These are phyloP conservation scores for Halcyon senegalensis DNA, from an alignment of 2,113 vertebrate species.

Conservation along the genomic window DNA sequence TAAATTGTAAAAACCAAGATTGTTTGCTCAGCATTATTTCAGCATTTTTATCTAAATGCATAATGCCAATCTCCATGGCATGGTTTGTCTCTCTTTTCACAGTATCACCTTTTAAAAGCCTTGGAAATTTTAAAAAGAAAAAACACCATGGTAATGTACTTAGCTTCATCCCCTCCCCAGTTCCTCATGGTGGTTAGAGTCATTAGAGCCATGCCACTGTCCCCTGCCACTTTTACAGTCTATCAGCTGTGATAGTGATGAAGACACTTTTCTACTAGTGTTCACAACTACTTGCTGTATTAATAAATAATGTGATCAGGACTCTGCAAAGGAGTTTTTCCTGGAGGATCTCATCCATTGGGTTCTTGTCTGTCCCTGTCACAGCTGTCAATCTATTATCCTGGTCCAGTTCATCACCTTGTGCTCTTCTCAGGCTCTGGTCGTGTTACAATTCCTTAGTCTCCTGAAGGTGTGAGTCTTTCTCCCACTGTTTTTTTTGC, in stretches of 20 bases:
- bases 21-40: not conserved
- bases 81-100: not conserved
- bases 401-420: not conserved
- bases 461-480: not conserved
- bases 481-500: not conserved
- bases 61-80: not conserved
- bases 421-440: not conserved
- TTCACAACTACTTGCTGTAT: not conserved
- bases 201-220: fast-evolving
- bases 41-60: not conserved
- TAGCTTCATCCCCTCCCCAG: not conserved
- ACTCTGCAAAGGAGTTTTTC: not conserved
- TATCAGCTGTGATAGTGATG: not conserved
- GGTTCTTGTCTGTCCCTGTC: not conserved
- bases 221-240: not conserved
- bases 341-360: not conserved
- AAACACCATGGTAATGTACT: not conserved
- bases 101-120: not conserved
- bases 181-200: not conserved
- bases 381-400: not conserved
- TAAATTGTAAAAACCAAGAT: not conserved
- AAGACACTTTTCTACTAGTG: not conserved
- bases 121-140: not conserved
- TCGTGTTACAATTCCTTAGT: not conserved
- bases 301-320: not conserved